These are phyloP conservation scores for Troilus luridus DNA, from an alignment of 2,888 invertebrate species.

Conservation along the genomic window DNA sequence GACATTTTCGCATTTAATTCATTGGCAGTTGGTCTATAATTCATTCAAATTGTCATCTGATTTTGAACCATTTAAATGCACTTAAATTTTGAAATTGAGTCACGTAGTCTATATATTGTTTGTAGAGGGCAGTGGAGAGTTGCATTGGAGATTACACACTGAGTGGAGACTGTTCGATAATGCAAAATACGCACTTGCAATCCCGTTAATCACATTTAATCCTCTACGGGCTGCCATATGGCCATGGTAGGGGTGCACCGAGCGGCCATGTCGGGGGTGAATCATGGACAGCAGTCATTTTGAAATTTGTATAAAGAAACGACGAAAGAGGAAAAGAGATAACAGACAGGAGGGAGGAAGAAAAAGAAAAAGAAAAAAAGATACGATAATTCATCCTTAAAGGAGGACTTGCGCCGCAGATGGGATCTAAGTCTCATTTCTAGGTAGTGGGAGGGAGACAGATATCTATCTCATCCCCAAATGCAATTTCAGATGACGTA, in stretches of 20 bases:
- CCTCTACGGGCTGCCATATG: constrained; percentile 37
- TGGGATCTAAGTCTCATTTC: constrained; percentile 52
- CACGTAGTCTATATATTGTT: constrained; percentile 24
- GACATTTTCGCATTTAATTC: not conserved
- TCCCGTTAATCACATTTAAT: constrained; percentile 46
- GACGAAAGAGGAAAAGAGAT: constrained; percentile 17
- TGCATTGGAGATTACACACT: not conserved
- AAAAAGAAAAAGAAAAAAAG: not conserved
- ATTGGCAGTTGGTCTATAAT: not conserved
- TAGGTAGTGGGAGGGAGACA: constrained; percentile 35
- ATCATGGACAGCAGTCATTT: not conserved
- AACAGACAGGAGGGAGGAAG: constrained; percentile 14
- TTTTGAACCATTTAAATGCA: not conserved
- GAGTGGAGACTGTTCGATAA: constrained; percentile 28
- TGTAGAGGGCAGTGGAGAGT: not conserved
- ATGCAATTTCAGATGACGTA: constrained; percentile 59
- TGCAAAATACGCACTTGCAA: constrained; percentile 43
- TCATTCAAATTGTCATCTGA: not conserved
- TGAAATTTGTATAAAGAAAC: constrained; percentile 38
- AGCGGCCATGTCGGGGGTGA: not conserved
- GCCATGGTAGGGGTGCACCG: not conserved
- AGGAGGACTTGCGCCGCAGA: constrained; percentile 32
- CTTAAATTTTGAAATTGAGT: not conserved
- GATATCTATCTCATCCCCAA: constrained; percentile 51
- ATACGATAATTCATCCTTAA: constrained; percentile 1